Evolutionary conservation across 2,888 invertebrate genomes (phyloP), one percentile per base, ranked within the genome.

Genomic region (Pollenia amentaria): DNA sequence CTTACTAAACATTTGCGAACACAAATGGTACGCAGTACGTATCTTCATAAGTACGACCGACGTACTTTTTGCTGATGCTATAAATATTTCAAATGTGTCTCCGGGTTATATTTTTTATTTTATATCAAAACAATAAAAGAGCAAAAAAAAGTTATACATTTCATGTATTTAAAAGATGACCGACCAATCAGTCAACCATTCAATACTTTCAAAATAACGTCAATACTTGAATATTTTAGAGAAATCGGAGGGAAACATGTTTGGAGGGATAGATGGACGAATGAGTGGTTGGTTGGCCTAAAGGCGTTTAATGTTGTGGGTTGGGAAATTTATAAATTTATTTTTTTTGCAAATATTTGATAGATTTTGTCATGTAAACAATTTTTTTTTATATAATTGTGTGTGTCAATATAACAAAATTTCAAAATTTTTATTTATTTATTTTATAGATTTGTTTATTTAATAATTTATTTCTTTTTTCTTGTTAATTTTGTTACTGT

Each of bases 351-450:
- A 40, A 73, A 72, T 60, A 73, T 53, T 65, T 67, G 38, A 55
- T 81, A 8, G 14, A 75, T 80, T 65, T 80, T 73, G n/a, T 10
- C 42, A 46, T 21, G 44, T n/a, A 44, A 55, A 53, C 46, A 69
- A 12, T 64, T 62, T 51, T 16, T 64, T 40, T 51, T 7, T 11
- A 12, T 11, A 42, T 38, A 18, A 65, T 29, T 1, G 42, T 62
- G 29, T 76, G 60, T 69, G 53, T 62, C 69, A 82, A 82, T 70
- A 82, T 46, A 76, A 53, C 42, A 51, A 48, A 57, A 73, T 57
- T 67, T 18, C n/a, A 21, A 29, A 38, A 44, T 11, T 29, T 18
- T n/a, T 62, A 18, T 62, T 82, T 82, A 57, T 40, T 75, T 67
- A 40, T 46, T 60, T 18, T 29, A 51, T 21, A 38, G 16, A 73